Conservation (phyloP, 2,113 vertebrate genomes). For the Syrmaticus mikado region DNA sequence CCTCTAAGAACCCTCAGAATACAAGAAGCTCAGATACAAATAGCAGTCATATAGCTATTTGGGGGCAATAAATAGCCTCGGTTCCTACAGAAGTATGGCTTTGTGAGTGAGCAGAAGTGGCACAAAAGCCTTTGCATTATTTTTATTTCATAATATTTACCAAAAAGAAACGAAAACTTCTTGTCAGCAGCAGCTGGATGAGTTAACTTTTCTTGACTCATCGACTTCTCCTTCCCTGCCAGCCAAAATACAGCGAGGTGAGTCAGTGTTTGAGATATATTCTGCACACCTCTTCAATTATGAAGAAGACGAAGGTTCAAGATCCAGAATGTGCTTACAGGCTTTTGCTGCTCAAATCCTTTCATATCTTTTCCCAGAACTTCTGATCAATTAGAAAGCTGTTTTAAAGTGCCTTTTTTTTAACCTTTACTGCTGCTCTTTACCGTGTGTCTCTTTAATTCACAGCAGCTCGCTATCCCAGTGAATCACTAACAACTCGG, state of each 20-base stretch:
- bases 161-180: not conserved
- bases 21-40: not conserved
- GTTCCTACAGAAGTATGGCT: not conserved
- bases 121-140: not conserved
- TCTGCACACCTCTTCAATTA: not conserved
- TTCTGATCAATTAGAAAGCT: slow-evolving; percentile 2
- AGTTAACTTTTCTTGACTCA: not conserved
- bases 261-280: not conserved
- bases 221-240: not conserved
- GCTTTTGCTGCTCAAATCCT: not conserved
- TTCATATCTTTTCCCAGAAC: not conserved
- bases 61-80: not conserved
- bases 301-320: not conserved
- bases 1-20: not conserved
- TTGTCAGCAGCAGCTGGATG: not conserved
- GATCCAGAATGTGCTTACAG: not conserved
- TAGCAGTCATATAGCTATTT: not conserved
- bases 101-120: not conserved
- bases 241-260: not conserved
- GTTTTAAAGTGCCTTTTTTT: not conserved
- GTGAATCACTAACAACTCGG: not conserved
- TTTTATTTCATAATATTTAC: not conserved
- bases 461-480: not conserved
- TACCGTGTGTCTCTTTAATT: not conserved
- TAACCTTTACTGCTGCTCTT: slow-evolving; percentile 4